phyloP scores from a whole-genome alignment of 2,113 vertebrate species.

The Epinephelus fuscoguttatus region DNA sequence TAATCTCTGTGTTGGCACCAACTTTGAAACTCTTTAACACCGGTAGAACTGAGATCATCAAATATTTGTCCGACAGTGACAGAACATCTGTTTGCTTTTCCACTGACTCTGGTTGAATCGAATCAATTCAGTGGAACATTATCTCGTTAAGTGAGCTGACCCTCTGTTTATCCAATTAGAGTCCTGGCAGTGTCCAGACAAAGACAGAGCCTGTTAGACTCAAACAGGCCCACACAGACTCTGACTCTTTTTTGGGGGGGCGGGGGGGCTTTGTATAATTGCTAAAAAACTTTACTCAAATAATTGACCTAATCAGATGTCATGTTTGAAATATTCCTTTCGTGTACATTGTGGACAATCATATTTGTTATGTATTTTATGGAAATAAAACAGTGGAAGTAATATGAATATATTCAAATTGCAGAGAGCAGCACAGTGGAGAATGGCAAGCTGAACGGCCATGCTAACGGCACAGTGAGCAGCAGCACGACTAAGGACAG shows the following conservation, averaged over 20 bases:
- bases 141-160: slow-evolving; percentile 68
- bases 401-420: accelerated
- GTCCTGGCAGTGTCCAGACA: slow-evolving; percentile 41
- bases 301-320: background rate
- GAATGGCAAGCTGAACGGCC: slow-evolving; percentile 61
- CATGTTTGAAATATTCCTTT: background rate
- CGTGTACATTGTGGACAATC: accelerated
- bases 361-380: too few species aligned
- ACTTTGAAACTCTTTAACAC: background rate
- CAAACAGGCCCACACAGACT: background rate
- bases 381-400: background rate
- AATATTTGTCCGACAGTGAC: background rate
- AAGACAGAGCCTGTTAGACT: slow-evolving; percentile 58
- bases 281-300: background rate
- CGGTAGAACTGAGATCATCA: background rate
- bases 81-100: slow-evolving; percentile 38
- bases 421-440: slow-evolving; percentile 57
- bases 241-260: too few species aligned
- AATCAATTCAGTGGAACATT: slow-evolving; percentile 60
- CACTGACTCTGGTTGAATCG: slow-evolving; percentile 23
- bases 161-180: slow-evolving; percentile 48
- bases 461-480: slow-evolving; percentile 42
- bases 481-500: background rate
- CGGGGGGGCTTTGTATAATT: background rate
- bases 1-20: background rate